phyloP scores from a whole-genome alignment of 2,888 invertebrate genomes.

The Drosophila ustulata region DNA sequence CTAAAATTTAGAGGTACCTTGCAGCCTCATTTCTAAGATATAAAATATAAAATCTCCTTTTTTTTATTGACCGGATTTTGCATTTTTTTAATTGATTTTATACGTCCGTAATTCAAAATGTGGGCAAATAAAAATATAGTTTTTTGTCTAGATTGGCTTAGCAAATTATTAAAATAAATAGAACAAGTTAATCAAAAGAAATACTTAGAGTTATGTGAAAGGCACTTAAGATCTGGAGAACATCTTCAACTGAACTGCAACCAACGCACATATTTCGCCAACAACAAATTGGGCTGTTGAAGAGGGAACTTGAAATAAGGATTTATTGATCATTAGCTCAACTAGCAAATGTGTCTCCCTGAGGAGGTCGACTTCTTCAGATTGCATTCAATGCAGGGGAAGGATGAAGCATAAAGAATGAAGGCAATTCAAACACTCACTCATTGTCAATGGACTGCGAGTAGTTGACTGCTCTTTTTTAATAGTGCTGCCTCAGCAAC shows the following conservation, averaged over 20 bases:
- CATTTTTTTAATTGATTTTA: too few relatives aligned
- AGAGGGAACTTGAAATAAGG: constrained; percentile 29
- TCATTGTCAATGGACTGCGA: constrained; percentile 52
- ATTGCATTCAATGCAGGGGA: constrained; percentile 15
- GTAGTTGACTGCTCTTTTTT: constrained; percentile 37
- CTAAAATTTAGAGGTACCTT: too few relatives aligned
- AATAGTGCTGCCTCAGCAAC: constrained; percentile 72
- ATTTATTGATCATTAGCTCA: constrained; percentile 66
- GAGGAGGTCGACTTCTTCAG: constrained; percentile 36
- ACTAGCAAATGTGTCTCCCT: constrained; percentile 2
- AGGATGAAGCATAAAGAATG: constrained; percentile 18
- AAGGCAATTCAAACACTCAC: constrained; percentile 44
- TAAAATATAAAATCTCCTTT: too few relatives aligned
- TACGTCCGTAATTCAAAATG: too few relatives aligned
- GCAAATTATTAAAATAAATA: too few relatives aligned
- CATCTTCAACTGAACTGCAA: constrained; percentile 22
- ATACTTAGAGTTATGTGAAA: background rate
- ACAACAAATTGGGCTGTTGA: constrained; percentile 1
- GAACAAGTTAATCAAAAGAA: too few relatives aligned
- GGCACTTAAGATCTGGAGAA: background rate
- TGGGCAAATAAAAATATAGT: too few relatives aligned
- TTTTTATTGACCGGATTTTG: too few relatives aligned
- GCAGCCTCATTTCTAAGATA: too few relatives aligned
- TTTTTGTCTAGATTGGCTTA: too few relatives aligned
- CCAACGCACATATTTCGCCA: background rate